Evolutionary conservation across 2,113 vertebrate genomes (phyloP).

Genomic region (Aramus guarauna): DNA sequence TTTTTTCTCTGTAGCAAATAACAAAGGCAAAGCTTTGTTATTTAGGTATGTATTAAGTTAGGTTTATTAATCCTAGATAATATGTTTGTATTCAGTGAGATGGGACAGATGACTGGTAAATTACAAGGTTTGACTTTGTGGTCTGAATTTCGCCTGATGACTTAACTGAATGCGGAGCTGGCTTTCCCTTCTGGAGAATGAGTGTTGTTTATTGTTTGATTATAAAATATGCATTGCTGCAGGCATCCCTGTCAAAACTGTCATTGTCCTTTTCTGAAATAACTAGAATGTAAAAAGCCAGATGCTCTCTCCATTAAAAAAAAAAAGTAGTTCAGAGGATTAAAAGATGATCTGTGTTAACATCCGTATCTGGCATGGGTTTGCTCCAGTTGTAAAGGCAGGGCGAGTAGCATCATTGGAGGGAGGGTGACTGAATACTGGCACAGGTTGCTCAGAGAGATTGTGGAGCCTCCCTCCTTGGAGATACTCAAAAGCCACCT

Average conservation of each 20-base stretch:
- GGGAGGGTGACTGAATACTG: too few relatives aligned
- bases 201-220: background rate
- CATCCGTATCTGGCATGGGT: too few relatives aligned
- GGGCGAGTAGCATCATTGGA: background rate
- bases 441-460: background rate
- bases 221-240: background rate
- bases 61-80: background rate
- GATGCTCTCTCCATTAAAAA: background rate
- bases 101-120: background rate
- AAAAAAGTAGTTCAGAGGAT: background rate
- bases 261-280: background rate
- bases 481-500: background rate
- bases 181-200: background rate
- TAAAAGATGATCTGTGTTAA: background rate
- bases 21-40: conserved; percentile 88
- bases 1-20: conserved; percentile 91
- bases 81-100: background rate
- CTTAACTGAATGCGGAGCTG: background rate
- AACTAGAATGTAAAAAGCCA: background rate
- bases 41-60: conserved; percentile 79
- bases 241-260: background rate
- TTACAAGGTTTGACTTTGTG: background rate
- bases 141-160: background rate
- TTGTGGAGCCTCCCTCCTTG: background rate
- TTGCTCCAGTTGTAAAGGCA: background rate